These are phyloP conservation scores for Uloborus diversus DNA, from an alignment of 1,140 invertebrate genomes.

Conservation along the genomic window DNA sequence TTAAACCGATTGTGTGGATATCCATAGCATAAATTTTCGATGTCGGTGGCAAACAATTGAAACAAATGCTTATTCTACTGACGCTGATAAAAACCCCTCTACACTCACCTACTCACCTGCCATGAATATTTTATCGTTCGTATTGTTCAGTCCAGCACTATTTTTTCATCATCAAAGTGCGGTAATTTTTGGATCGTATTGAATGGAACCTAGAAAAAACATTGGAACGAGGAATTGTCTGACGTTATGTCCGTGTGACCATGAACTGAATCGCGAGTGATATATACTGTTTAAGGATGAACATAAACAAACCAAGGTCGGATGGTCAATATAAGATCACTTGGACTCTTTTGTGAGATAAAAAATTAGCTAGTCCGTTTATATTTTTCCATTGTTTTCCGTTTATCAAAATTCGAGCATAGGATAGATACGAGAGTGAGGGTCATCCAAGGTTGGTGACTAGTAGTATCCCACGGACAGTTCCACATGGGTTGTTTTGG, in stretches of 20 bases:
- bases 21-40: too few species aligned
- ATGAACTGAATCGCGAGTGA: too few species aligned
- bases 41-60: too few species aligned
- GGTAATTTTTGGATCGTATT: not conserved
- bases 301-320: slow-evolving; percentile 8
- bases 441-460: slow-evolving; percentile 44
- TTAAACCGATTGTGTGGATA: too few species aligned
- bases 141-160: not conserved
- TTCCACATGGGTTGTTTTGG: slow-evolving; percentile 38
- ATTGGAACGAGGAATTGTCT: not conserved
- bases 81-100: too few species aligned
- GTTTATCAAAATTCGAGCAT: slow-evolving; percentile 38
- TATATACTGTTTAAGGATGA: not conserved
- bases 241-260: not conserved
- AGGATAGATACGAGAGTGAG: slow-evolving; percentile 11
- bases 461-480: slow-evolving; percentile 39
- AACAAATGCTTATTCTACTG: too few species aligned
- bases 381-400: slow-evolving; percentile 13
- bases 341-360: slow-evolving; percentile 1
- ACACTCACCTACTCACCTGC: too few species aligned
- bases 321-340: not conserved
- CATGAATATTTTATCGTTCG: too few species aligned
- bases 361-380: slow-evolving; percentile 24
- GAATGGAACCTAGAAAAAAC: not conserved
- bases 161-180: not conserved